These are phyloP conservation scores for Paralichthys olivaceus DNA, from an alignment of 2,113 vertebrate genomes.

Conservation along the genomic window DNA sequence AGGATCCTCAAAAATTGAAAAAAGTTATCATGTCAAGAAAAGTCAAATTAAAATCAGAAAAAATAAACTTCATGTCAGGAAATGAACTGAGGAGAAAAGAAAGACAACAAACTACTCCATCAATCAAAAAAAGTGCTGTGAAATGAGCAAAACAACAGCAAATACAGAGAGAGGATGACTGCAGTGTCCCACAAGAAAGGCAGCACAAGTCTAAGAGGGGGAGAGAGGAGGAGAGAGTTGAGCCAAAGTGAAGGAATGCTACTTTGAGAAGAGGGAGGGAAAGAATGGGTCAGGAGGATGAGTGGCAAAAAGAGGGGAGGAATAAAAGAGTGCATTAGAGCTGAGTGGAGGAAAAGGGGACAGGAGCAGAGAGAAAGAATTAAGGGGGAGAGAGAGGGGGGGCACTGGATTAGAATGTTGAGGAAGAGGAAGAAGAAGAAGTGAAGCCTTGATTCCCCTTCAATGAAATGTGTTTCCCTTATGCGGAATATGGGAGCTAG, in stretches of 20 bases:
- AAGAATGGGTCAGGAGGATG: conserved; percentile 1
- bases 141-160: conserved; percentile 30
- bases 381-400: neutral
- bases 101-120: conserved; percentile 47
- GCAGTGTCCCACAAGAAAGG: conserved; percentile 36
- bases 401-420: conserved; percentile 31
- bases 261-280: conserved; percentile 29
- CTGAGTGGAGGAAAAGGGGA: neutral
- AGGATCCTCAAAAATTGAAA: conserved; percentile 25
- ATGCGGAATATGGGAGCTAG: conserved; percentile 75
- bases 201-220: conserved; percentile 20
- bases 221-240: conserved; percentile 48
- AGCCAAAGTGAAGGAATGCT: conserved; percentile 44
- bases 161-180: conserved; percentile 19
- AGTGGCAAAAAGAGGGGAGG: conserved; percentile 1
- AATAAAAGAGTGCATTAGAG: conserved; percentile 23
- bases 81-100: neutral
- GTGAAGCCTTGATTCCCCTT: conserved; percentile 69
- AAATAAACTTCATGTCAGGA: conserved; percentile 10
- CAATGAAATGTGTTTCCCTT: conserved; percentile 80
- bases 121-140: conserved; percentile 32
- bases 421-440: conserved; percentile 54
- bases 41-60: conserved; percentile 1
- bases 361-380: neutral
- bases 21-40: neutral